These are phyloP conservation scores for Amitus sp. DNA, from an alignment of 2,888 invertebrate species.

Conservation along the genomic window DNA sequence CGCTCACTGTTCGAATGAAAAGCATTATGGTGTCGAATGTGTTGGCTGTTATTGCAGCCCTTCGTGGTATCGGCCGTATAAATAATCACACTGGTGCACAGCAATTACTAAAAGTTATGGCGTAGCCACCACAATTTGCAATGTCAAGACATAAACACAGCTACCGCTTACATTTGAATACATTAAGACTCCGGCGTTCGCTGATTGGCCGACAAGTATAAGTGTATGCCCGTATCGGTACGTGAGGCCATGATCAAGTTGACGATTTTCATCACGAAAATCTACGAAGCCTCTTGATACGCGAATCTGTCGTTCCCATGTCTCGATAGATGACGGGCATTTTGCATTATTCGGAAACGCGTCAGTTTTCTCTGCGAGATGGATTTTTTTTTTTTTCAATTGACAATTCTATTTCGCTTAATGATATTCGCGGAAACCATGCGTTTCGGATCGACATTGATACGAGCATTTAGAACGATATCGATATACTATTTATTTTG, in stretches of 20 bases:
- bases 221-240: conserved; percentile 54
- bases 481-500: conserved; percentile 63
- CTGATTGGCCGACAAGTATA: conserved; percentile 58
- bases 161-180: conserved; percentile 67
- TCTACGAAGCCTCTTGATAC: conserved; percentile 42
- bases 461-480: conserved; percentile 45
- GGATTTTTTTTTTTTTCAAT: no score
- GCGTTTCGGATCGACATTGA: not conserved
- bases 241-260: conserved; percentile 63
- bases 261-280: conserved; percentile 63
- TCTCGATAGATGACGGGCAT: conserved; percentile 16
- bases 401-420: no score
- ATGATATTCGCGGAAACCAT: no score
- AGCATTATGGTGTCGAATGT: conserved; percentile 34
- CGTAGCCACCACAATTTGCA: conserved; percentile 65
- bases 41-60: conserved; percentile 43
- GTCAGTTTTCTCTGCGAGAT: not conserved
- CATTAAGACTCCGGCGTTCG: conserved; percentile 58
- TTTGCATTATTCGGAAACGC: conserved; percentile 17
- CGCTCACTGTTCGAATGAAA: conserved; percentile 33
- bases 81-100: conserved; percentile 64
- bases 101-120: conserved; percentile 67
- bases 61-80: conserved; percentile 62
- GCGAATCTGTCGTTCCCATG: conserved; percentile 26
- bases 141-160: conserved; percentile 67